Percentiles rank a stretch among this genome's conserved stretches.
phyloP scores from a whole-genome alignment of 2,797 vertebrate genomes.

The Calcarius lapponicus region DNA sequence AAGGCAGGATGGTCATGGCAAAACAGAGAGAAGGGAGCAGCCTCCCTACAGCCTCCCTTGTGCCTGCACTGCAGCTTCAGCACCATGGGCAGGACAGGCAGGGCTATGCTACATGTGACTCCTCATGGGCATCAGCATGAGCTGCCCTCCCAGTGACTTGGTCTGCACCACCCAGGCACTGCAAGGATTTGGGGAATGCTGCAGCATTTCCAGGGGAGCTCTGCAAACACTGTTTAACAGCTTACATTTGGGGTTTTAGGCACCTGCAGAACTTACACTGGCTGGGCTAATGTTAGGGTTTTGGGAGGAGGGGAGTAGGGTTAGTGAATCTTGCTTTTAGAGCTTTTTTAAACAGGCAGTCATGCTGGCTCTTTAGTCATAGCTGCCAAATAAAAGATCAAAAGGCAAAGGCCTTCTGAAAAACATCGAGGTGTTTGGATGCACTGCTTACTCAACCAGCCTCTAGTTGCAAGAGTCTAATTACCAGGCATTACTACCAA shows the following conservation, averaged over 20 bases:
- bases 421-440: neutral
- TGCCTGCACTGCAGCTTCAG: neutral
- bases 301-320: accelerated
- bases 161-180: neutral
- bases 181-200: neutral
- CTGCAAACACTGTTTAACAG: neutral
- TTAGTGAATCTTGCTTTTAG: neutral
- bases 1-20: neutral
- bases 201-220: neutral
- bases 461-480: neutral
- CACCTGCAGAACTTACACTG: accelerated
- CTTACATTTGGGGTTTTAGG: neutral
- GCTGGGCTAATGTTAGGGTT: neutral
- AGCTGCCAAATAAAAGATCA: slow-evolving; percentile 3
- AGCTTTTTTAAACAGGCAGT: neutral
- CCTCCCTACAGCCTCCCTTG: neutral
- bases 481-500: neutral
- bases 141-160: neutral
- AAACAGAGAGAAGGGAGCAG: neutral
- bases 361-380: neutral
- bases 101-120: accelerated
- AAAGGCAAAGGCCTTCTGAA: slow-evolving; percentile 30
- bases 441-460: neutral
- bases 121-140: accelerated
- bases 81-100: accelerated